Conservation (phyloP, 2,888 invertebrate species). For the Drosophila testacea region DNA sequence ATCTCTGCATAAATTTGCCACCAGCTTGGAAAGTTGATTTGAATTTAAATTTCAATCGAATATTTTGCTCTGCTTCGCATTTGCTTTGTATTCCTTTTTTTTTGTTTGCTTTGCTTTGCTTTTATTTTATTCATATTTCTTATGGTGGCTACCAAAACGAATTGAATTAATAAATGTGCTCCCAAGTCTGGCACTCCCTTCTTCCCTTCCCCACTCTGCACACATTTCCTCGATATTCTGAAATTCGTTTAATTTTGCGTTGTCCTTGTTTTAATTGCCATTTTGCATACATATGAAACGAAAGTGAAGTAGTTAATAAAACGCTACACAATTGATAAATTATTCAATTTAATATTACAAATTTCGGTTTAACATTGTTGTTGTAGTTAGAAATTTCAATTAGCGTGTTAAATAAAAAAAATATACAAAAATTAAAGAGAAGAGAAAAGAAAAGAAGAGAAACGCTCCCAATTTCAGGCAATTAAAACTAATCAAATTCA, state of each 20-base stretch:
- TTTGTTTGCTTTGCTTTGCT: background rate
- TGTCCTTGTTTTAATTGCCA: slow-evolving; percentile 58
- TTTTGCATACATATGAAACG: slow-evolving; percentile 55
- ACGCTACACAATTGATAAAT: slow-evolving; percentile 49
- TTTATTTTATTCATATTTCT: slow-evolving; percentile 37
- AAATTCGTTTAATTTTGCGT: slow-evolving; percentile 37
- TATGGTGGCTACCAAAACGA: slow-evolving; percentile 22
- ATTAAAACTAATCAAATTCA: slow-evolving; percentile 49
- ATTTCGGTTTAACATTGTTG: background rate
- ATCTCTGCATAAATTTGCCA: slow-evolving; percentile 70
- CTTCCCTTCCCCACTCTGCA: too few species aligned
- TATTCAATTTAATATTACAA: slow-evolving; percentile 43
- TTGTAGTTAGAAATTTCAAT: slow-evolving; percentile 59
- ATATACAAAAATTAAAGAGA: background rate
- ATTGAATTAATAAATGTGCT: slow-evolving; percentile 56
- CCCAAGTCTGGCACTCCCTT: slow-evolving; percentile 22
- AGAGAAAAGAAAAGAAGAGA: slow-evolving; percentile 7
- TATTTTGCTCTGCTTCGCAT: slow-evolving; percentile 38
- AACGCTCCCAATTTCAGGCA: slow-evolving; percentile 46
- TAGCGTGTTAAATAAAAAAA: slow-evolving; percentile 8
- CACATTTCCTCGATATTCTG: slow-evolving; percentile 5
- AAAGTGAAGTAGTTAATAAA: slow-evolving; percentile 38
- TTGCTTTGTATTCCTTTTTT: background rate
- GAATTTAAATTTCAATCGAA: slow-evolving; percentile 72
- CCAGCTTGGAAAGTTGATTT: slow-evolving; percentile 71